A percentile compares a stretch with the other conserved stretches of the same genome.
These are phyloP conservation scores for Chaetorhynchus papuensis DNA, from an alignment of 2,113 vertebrate species.

Conservation along the genomic window DNA sequence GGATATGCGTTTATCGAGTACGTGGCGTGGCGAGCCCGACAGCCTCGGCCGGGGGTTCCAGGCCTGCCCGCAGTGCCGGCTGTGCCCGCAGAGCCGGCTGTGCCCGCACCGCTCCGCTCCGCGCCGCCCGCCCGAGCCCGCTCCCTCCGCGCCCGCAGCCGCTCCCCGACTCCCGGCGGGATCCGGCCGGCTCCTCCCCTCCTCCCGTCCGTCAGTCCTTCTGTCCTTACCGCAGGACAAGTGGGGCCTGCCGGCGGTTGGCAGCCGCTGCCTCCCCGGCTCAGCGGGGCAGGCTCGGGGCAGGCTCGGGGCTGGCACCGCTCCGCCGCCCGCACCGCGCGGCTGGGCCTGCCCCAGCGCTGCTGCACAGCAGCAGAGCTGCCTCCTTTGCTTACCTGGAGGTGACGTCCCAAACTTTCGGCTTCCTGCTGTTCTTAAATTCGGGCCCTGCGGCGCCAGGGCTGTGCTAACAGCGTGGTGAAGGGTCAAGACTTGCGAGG, in stretches of 20 bases:
- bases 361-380: rapidly evolving
- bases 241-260: background rate
- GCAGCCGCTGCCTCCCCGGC: too few relatives aligned
- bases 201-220: too few relatives aligned
- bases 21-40: background rate
- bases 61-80: background rate
- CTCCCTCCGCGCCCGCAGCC: background rate
- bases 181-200: background rate
- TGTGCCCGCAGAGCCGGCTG: too few relatives aligned
- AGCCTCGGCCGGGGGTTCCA: too few relatives aligned
- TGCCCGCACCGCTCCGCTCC: background rate
- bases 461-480: rapidly evolving
- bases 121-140: background rate
- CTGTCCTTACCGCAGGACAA: background rate
- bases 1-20: rapidly evolving
- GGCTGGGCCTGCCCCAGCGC: background rate
- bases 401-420: too few relatives aligned
- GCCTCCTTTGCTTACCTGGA: rapidly evolving
- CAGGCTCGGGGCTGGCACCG: background rate
- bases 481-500: rapidly evolving
- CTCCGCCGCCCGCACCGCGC: too few relatives aligned
- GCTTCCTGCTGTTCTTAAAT: rapidly evolving
- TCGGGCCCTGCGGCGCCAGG: rapidly evolving
- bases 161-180: background rate
- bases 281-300: background rate